These are phyloP conservation scores for Toxostoma redivivum DNA, from an alignment of 2,113 vertebrate species.

Conservation along the genomic window DNA sequence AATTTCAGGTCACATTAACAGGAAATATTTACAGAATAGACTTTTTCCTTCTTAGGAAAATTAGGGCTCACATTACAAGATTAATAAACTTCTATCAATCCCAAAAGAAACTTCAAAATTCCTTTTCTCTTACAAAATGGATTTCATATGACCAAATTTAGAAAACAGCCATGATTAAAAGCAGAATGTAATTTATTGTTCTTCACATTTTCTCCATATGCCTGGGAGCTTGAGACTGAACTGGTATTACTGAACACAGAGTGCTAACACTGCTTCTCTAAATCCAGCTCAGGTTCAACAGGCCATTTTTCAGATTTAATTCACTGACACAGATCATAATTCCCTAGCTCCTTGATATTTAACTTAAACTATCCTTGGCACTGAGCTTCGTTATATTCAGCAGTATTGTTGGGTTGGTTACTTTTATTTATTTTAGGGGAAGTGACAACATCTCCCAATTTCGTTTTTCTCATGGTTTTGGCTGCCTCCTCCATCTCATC, in stretches of 20 bases:
- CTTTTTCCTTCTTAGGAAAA: conserved; percentile 41
- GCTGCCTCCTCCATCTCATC: neutral
- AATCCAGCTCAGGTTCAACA: neutral
- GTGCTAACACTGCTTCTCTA: neutral
- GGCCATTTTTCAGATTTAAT: neutral
- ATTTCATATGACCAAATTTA: conserved; percentile 22
- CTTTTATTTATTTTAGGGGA: neutral
- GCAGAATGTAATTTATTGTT: conserved; percentile 1
- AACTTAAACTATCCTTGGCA: neutral
- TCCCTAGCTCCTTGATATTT: neutral
- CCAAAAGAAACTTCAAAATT: conserved; percentile 55
- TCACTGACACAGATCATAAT: neutral
- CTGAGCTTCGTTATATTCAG: neutral
- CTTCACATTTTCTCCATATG: neutral
- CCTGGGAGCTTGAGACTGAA: neutral
- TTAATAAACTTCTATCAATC: conserved; percentile 50
- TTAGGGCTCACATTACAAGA: conserved; percentile 2
- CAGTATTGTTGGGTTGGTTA: neutral
- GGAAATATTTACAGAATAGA: neutral
- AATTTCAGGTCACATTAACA: neutral
- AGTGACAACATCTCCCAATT: neutral
- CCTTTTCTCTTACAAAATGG: conserved; percentile 37
- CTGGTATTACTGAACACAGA: neutral
- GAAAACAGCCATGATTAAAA: conserved; percentile 28
- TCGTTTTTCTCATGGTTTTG: neutral